Percentiles rank a stretch among this genome's conserved stretches.
Evolutionary conservation across 2,888 invertebrate species (phyloP).

Genomic region (Boloria selene): DNA sequence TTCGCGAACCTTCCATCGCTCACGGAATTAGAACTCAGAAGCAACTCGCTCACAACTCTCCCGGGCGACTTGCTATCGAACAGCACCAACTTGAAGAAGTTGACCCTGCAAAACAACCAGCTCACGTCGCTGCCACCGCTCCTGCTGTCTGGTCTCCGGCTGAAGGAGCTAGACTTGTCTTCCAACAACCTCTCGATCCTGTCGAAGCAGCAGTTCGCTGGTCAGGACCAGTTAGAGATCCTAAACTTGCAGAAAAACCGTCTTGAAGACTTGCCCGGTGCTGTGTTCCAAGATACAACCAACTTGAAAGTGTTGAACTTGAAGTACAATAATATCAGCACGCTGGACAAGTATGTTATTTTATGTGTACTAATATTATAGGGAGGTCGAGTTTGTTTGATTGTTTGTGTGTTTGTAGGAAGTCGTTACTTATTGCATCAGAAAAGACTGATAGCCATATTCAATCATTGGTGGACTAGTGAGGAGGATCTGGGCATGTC

Average conservation of each 20-base stretch:
- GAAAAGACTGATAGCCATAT: too few species aligned
- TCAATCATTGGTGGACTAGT: too few species aligned
- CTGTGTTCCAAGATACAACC: not conserved
- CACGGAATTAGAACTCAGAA: slow-evolving; percentile 40
- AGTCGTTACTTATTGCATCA: too few species aligned
- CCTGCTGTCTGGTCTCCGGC: slow-evolving; percentile 41
- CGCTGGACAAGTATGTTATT: slow-evolving; percentile 29
- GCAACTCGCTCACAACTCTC: slow-evolving; percentile 40
- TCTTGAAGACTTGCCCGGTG: slow-evolving; percentile 12
- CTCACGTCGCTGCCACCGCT: slow-evolving; percentile 37
- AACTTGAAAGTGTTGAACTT: slow-evolving; percentile 22
- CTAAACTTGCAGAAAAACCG: slow-evolving; percentile 21
- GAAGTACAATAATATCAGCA: slow-evolving; percentile 16
- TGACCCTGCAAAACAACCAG: slow-evolving; percentile 45
- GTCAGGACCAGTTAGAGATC: not conserved
- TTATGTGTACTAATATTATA: not conserved
- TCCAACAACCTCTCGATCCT: slow-evolving; percentile 27
- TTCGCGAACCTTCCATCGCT: slow-evolving; percentile 46
- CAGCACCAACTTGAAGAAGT: slow-evolving; percentile 28
- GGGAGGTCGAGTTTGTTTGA: too few species aligned
- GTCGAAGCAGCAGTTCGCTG: slow-evolving; percentile 7
- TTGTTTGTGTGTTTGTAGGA: too few species aligned
- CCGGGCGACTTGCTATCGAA: slow-evolving; percentile 42
- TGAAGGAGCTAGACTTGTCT: slow-evolving; percentile 39
- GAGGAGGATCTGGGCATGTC: too few species aligned